A percentile compares a stretch with the other conserved stretches of the same genome.
Evolutionary conservation across 2,113 vertebrate species (phyloP).

Genomic region (Recurvirostra avosetta): DNA sequence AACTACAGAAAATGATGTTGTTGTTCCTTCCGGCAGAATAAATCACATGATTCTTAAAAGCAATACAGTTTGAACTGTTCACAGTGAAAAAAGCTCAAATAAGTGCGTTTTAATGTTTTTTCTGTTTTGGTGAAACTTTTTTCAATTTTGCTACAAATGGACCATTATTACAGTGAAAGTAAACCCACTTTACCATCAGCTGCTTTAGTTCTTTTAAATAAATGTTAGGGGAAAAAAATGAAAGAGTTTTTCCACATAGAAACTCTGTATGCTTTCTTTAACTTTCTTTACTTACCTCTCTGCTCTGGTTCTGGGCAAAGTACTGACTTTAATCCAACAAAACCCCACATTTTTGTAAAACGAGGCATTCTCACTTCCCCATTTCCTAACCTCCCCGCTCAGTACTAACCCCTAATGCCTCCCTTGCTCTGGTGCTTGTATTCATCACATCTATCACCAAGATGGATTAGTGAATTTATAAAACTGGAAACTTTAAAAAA

Average conservation of each 20-base stretch:
- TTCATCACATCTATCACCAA: not conserved
- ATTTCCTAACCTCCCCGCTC: not conserved
- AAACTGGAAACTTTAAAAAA: not conserved
- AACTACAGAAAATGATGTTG: not conserved
- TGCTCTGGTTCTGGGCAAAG: not conserved
- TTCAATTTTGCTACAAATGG: not conserved
- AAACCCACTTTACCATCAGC: not conserved
- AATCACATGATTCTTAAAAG: not conserved
- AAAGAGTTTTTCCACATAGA: not conserved
- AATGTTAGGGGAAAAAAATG: accelerated
- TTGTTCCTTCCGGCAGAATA: not conserved
- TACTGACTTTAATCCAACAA: not conserved
- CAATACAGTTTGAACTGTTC: not conserved
- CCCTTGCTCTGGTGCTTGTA: not conserved
- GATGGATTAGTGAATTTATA: not conserved
- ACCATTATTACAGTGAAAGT: not conserved
- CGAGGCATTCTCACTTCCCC: not conserved
- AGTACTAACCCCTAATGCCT: not conserved
- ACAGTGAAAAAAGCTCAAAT: not conserved
- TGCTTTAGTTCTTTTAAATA: not conserved
- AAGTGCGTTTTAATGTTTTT: not conserved
- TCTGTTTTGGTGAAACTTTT: not conserved
- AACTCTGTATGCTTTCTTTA: not conserved
- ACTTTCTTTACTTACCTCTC: not conserved
- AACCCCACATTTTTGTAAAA: not conserved